A percentile compares a stretch with the other conserved stretches of the same genome.
phyloP scores from a whole-genome alignment of 2,797 vertebrate genomes.

The Lutjanus campechanus region DNA sequence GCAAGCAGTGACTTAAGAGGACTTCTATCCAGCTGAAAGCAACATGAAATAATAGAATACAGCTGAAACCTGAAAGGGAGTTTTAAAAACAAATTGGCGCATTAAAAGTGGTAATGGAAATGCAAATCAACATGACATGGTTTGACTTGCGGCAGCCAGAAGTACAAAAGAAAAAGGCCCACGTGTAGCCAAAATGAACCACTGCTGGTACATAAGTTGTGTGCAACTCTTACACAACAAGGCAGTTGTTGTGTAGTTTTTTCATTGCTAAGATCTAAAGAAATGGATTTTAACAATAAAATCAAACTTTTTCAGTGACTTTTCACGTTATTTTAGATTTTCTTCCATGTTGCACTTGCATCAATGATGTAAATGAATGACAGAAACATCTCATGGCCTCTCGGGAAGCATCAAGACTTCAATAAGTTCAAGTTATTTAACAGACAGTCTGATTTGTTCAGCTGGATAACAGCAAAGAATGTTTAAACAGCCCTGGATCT shows the following conservation, averaged over 20 bases:
- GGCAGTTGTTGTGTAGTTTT: not conserved
- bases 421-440: constrained; percentile 17
- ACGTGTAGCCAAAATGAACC: not conserved
- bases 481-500: not conserved
- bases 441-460: constrained; percentile 18
- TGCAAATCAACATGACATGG: too few species aligned
- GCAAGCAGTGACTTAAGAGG: too few species aligned
- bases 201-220: not conserved
- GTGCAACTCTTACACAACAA: not conserved
- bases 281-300: not conserved
- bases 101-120: too few species aligned
- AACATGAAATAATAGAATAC: too few species aligned
- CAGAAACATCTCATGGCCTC: not conserved
- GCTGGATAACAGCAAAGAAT: constrained; percentile 8
- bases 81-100: too few species aligned
- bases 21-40: too few species aligned
- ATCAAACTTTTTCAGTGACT: not conserved
- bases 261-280: not conserved
- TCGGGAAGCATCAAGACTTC: not conserved
- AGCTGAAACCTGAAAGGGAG: too few species aligned
- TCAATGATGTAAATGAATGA: constrained; percentile 16
- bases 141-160: too few species aligned
- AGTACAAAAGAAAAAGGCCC: too few species aligned
- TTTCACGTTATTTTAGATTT: not conserved
- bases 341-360: not conserved